Base-by-base conservation (phyloP, 1,140 invertebrate species). In the Rhagoletis pomonella region DNA sequence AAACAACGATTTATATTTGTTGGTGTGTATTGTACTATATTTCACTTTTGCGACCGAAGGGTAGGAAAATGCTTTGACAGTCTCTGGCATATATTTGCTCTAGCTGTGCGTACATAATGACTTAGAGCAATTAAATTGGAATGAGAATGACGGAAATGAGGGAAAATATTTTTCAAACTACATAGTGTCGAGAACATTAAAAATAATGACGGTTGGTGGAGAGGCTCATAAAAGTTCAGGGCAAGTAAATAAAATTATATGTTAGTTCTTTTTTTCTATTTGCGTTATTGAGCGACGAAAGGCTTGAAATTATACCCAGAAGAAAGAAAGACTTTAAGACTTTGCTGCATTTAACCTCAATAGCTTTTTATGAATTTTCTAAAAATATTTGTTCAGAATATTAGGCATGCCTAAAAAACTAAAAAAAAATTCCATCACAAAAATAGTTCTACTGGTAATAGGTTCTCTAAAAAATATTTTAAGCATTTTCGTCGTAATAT, bases 1-100 rank as follows among this genome's bases (percentile, higher is more conserved):
- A 81, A 81, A 81, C n/a, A 81, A 81, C 67, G 67, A 42, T 1
- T 69, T n/a, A 19, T 77, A 9, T 39, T 55, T 55, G 47, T 77
- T 0, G 2, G 9, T 81, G 1, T 55, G 7, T 73, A 9, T 73
- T 73, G 2, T 47, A 73, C 47, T 47, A 47, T 62, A 62, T 50
- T 50, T 73, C n/a, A 0, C 29, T 10, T 73, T 73, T 73, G 14
- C 3, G 14, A 12, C 47, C 67, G 10, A 73, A 62, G 12, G 60
- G n/a, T 62, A 1, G 60, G 12, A 9, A 5, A 62, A 62, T 55
- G 3, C 60, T 62, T 62, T 62, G n/a, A 62, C n/a, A 4, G 12
- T 62, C n/a, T 4, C n/a, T 62, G 60, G 50, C 9, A 67, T 12
- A 39, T 29, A 12, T 67, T 1, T 67, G 64, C 29, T 29, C 29